Conservation (phyloP, 2,888 invertebrate genomes). For the Eupeodes luniger region DNA sequence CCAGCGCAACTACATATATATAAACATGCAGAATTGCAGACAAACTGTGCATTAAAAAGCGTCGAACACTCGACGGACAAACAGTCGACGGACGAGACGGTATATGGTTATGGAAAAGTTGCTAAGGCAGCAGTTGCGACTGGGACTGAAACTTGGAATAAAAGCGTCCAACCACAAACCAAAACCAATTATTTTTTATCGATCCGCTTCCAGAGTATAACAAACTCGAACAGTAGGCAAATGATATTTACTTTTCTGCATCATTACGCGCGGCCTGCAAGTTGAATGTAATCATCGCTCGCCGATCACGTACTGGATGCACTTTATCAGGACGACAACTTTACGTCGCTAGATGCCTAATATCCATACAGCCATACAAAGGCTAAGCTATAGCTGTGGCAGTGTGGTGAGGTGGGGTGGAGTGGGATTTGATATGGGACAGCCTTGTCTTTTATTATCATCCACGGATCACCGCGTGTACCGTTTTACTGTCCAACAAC, state of each 20-base stretch:
- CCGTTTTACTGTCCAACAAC: constrained; percentile 49
- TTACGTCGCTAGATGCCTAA: constrained; percentile 6
- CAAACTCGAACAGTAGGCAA: constrained; percentile 66
- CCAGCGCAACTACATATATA: background rate
- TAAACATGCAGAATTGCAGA: constrained; percentile 29
- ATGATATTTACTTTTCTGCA: constrained; percentile 76
- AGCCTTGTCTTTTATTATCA: constrained; percentile 41
- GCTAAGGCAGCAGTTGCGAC: background rate
- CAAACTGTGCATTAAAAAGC: constrained; percentile 37
- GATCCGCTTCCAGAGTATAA: constrained; percentile 68
- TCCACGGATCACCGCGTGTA: constrained; percentile 46
- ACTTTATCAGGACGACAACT: constrained; percentile 71
- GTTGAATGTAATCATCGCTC: constrained; percentile 72
- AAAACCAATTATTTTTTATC: constrained; percentile 76
- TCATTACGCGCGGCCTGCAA: constrained; percentile 71
- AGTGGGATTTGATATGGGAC: background rate
- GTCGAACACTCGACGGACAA: background rate
- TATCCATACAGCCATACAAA: background rate
- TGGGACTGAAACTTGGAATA: constrained; percentile 33
- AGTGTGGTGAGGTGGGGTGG: background rate
- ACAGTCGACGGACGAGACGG: background rate
- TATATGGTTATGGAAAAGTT: background rate
- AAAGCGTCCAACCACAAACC: constrained; percentile 50
- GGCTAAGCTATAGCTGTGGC: background rate
- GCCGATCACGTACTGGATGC: constrained; percentile 72